phyloP scores from a whole-genome alignment of 2,888 invertebrate species.

The Melikaiella ostensackeni region DNA sequence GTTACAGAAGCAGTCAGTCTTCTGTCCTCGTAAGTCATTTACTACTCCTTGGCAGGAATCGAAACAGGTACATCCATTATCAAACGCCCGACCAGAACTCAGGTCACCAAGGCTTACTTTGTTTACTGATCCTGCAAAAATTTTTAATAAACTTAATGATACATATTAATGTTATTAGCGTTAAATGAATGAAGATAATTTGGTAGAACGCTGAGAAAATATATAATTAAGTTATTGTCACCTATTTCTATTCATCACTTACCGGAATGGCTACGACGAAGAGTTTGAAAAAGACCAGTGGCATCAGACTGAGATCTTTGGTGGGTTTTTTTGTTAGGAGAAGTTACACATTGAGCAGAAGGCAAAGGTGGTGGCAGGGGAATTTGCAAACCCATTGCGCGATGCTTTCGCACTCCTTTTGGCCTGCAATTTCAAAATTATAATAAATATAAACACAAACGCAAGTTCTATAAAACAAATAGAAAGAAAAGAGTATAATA shows the following conservation, averaged over 20 bases:
- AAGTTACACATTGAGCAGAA: constrained; percentile 71
- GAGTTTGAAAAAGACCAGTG: constrained; percentile 82
- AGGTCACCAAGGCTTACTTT: constrained; percentile 92
- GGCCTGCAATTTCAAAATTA: constrained; percentile 66
- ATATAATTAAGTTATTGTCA: not conserved
- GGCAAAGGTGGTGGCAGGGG: constrained; percentile 74
- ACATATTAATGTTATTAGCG: no score
- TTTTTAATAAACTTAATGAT: no score
- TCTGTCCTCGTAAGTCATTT: constrained; percentile 87
- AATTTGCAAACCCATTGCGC: constrained; percentile 70
- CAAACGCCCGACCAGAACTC: constrained; percentile 96
- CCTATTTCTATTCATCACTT: constrained; percentile 35
- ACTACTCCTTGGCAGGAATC: constrained; percentile 89
- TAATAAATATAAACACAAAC: not conserved
- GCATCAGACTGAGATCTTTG: constrained; percentile 91
- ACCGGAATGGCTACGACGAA: constrained; percentile 77
- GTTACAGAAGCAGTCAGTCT: constrained; percentile 88
- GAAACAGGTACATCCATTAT: constrained; percentile 96
- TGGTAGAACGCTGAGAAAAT: no score
- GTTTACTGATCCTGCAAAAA: constrained; percentile 70
- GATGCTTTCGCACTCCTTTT: constrained; percentile 72
- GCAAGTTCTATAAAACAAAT: not conserved
- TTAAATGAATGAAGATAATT: no score
- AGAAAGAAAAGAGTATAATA: constrained; percentile 27
- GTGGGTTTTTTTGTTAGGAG: constrained; percentile 86